Evolutionary conservation across 2,888 invertebrate species (phyloP), one percentile per base, ranked within the genome.

Genomic region (Clivina fossor): DNA sequence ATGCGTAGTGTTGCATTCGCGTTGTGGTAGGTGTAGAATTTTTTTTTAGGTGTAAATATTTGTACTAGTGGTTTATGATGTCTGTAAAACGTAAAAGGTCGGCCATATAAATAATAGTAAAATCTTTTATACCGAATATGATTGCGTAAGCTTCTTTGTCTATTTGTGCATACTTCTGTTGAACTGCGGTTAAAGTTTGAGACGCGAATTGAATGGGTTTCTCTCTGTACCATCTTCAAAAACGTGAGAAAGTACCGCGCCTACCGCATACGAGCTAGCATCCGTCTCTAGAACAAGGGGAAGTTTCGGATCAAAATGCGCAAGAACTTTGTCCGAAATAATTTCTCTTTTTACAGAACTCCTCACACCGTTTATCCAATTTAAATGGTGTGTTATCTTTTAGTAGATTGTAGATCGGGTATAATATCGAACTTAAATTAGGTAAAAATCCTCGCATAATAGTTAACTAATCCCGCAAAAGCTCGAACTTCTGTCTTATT

Each of bases 161-260:
- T 4, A 65, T 43, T 46, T 65, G 63, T n/a, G 56, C 68, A 59
- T 67, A 65, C 18, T 59, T 55, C 47, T 62, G 62, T 33, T 71
- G 61, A 1, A 62, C 61, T 43, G 47, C 62, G 59, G 35, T 63
- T 55, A 64, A 63, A 43, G 60, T 68, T 62, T 58, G 61, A 3
- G 68, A 71, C 2, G 70, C 69, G 61, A 65, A 71, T 8, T 65
- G 63, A 22, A 73, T 65, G 2, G 70, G 72, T 40, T n/a, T n/a
- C 65, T 59, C 53, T 72, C 70, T 20, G 57, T 51, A 9, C 68
- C 68, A 60, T 71, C 65, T 19, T 57, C 55, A 40, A 60, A 64
- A 26, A 60, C 58, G 53, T 71, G 68, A 4, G 63, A 63, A n/a
- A 71, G 46, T 2, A 70, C 68, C 2, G 71, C 63, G 0, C 62